Percentiles rank a stretch among this genome's conserved stretches.
phyloP scores from a whole-genome alignment of 2,888 invertebrate species.

The Pseudococcus longispinus region DNA sequence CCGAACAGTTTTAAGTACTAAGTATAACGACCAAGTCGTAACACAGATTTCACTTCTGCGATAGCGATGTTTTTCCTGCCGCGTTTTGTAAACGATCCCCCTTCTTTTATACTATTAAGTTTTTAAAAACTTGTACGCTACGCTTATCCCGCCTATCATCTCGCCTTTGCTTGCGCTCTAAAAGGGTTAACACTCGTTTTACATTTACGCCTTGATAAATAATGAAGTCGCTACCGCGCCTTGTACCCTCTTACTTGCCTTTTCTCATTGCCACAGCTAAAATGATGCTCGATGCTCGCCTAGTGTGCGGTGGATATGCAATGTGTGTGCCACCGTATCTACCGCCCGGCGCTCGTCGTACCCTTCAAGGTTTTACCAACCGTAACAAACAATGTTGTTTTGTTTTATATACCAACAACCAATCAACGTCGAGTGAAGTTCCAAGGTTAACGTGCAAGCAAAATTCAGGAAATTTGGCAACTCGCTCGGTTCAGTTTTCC shows the following conservation, averaged over 20 bases:
- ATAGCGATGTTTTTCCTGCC: conserved; percentile 48
- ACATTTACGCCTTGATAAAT: conserved; percentile 54
- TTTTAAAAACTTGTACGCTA: conserved; percentile 39
- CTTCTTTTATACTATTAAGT: conserved; percentile 20
- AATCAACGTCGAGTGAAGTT: no score
- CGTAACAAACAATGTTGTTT: not conserved
- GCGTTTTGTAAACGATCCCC: conserved; percentile 14
- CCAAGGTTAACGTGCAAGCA: no score
- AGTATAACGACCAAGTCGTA: not conserved
- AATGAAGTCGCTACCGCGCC: conserved; percentile 33
- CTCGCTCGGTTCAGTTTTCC: no score
- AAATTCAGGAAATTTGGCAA: no score
- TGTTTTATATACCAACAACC: no score
- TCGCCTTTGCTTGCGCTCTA: not conserved
- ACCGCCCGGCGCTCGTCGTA: no score
- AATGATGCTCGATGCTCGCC: not conserved
- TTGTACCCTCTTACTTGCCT: not conserved
- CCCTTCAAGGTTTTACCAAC: not conserved
- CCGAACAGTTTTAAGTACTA: conserved; percentile 35
- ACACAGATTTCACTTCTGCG: conserved; percentile 46
- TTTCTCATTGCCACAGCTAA: not conserved
- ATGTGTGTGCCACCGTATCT: not conserved
- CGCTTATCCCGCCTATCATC: not conserved
- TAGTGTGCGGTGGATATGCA: not conserved
- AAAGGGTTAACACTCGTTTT: conserved; percentile 53